phyloP scores from a whole-genome alignment of 2,888 invertebrate species.

The Cryptus viduatorius region DNA sequence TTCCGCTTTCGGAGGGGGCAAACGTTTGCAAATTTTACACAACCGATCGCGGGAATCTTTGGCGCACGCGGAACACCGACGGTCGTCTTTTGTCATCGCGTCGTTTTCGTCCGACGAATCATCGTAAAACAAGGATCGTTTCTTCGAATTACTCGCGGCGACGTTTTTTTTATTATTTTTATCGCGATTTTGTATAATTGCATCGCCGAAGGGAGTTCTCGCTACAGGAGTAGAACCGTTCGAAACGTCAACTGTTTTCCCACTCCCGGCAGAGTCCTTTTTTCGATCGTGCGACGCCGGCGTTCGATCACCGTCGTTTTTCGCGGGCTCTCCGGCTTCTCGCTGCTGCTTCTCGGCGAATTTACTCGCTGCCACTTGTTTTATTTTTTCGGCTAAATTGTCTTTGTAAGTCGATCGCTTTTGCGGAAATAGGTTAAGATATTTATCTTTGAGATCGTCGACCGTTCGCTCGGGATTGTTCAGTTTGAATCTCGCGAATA shows the following conservation, averaged over 20 bases:
- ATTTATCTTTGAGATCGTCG: slow-evolving; percentile 78
- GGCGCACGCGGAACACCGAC: slow-evolving; percentile 73
- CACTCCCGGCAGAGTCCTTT: slow-evolving; percentile 7
- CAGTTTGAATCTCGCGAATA: slow-evolving; percentile 82
- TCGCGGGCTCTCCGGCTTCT: slow-evolving; percentile 71
- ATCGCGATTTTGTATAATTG: slow-evolving; percentile 66
- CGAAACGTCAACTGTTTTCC: not conserved
- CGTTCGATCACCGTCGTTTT: slow-evolving; percentile 9
- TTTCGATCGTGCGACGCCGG: slow-evolving; percentile 19
- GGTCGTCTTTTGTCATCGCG: slow-evolving; percentile 27
- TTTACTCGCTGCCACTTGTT: slow-evolving; percentile 71
- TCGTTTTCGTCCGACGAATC: slow-evolving; percentile 34
- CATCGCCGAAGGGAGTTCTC: slow-evolving; percentile 80
- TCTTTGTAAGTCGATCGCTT: slow-evolving; percentile 76
- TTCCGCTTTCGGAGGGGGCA: slow-evolving; percentile 66
- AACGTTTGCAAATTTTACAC: slow-evolving; percentile 76
- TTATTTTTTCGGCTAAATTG: slow-evolving; percentile 75
- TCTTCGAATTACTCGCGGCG: slow-evolving; percentile 50
- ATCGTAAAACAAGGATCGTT: slow-evolving; percentile 63
- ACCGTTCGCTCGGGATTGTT: slow-evolving; percentile 71
- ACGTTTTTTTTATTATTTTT: slow-evolving; percentile 38
- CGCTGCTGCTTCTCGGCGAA: slow-evolving; percentile 78
- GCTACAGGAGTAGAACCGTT: slow-evolving; percentile 34
- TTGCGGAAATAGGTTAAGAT: slow-evolving; percentile 70
- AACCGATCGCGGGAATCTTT: slow-evolving; percentile 71